Evolutionary conservation across 2,888 invertebrate genomes (phyloP), one percentile per base, ranked within the genome.

Genomic region (Gasteruption jaculator): DNA sequence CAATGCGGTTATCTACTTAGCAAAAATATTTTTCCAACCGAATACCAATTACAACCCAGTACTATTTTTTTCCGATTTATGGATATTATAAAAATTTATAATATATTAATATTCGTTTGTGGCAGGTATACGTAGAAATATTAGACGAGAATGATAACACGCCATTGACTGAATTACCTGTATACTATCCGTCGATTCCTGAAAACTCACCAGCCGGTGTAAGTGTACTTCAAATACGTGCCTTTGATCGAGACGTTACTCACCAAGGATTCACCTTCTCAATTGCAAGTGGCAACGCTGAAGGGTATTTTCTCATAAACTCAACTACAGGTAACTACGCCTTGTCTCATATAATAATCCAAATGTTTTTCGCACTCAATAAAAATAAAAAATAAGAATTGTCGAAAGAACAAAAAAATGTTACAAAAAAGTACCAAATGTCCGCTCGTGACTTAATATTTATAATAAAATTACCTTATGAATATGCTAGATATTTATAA

Each of bases 81-180:
- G 38, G 44, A 32, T 36, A 12, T 26, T 26, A 26, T n/a, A 36
- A 12, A 19, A 14, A 12, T n/a, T 3, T 18, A 14, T 11, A 10
- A 16, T 2, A n/a, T 15, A 24, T 14, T 15, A 22, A 22, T 35
- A 12, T 15, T 26, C 5, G 1, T 20, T 12, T 30, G n/a, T n/a
- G n/a, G 30, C 68, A 86, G 84, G 82, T 91, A 31, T 90, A 83
- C 67, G 78, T 91, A 35, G 83, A 86, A 65, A 86, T 97, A 50
- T 75, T 83, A 55, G 93, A 97, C 74, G 89, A 86, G 63, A 97
- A 97, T 74, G 97, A 99, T 76, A 91, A 95, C 77, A 84, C 85
- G 29, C 97, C 97, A 38, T 77, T 93, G 72, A 91, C 94, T 48
- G 81, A 81, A 57, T 81, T 82, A 58, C 90, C 96, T 10, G 84